Percentiles rank a stretch among this genome's conserved stretches.
Evolutionary conservation across 2,888 invertebrate species (phyloP).

Genomic region (Eudasyphora cyanicolor): DNA sequence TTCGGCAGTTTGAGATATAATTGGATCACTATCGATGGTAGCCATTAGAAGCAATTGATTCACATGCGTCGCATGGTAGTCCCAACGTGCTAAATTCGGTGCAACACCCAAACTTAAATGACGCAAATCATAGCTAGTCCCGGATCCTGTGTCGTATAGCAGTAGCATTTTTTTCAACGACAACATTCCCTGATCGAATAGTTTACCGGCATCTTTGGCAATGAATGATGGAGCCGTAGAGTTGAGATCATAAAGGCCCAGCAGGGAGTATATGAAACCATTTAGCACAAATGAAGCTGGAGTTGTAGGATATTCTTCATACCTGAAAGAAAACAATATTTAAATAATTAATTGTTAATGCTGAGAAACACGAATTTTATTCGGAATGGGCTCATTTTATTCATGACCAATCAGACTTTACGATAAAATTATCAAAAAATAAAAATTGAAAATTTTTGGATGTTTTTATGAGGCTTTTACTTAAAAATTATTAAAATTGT

Average conservation of each 20-base stretch:
- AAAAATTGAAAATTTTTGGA: too few species aligned
- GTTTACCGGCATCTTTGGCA: slow-evolving; percentile 86
- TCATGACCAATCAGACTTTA: too few species aligned
- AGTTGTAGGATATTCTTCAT: slow-evolving; percentile 98
- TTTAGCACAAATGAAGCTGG: slow-evolving; percentile 97
- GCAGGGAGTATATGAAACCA: slow-evolving; percentile 98
- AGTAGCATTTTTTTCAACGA: slow-evolving; percentile 93
- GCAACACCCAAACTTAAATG: slow-evolving; percentile 92
- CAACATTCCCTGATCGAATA: slow-evolving; percentile 91
- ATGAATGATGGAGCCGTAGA: slow-evolving; percentile 87
- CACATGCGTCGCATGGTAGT: slow-evolving; percentile 99
- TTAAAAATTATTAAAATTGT: too few species aligned
- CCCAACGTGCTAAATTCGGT: slow-evolving; percentile 98
- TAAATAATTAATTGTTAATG: too few species aligned
- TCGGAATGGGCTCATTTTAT: too few species aligned
- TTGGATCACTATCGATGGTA: slow-evolving; percentile 90
- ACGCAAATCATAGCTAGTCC: slow-evolving; percentile 96
- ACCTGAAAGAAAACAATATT: slow-evolving; percentile 83
- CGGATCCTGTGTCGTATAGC: slow-evolving; percentile 96
- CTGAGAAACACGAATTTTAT: too few species aligned
- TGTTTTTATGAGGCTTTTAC: too few species aligned
- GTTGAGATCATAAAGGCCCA: slow-evolving; percentile 97
- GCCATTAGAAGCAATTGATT: slow-evolving; percentile 95
- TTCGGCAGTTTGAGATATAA: slow-evolving; percentile 91
- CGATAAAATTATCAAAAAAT: too few species aligned